These are phyloP conservation scores for Disparrhopalites patrizii DNA, from an alignment of 2,888 invertebrate species.

Conservation along the genomic window DNA sequence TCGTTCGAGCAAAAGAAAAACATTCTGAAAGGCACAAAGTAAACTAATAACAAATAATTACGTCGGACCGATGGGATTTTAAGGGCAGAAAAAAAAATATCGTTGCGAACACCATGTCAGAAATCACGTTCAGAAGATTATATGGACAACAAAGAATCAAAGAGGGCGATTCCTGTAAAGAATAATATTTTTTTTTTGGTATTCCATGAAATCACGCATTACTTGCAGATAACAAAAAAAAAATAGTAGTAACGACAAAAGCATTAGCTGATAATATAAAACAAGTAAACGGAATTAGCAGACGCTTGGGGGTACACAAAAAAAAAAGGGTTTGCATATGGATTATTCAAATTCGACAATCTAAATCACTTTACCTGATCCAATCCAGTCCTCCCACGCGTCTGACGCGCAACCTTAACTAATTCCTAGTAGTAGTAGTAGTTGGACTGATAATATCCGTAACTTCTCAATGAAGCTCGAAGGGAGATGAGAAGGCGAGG, in stretches of 20 bases:
- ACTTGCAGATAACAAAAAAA: not conserved
- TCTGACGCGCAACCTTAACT: too few relatives aligned
- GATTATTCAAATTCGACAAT: constrained; percentile 18
- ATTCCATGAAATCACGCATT: not conserved
- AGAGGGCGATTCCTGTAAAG: not conserved
- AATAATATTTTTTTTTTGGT: not conserved
- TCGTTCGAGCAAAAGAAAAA: too few relatives aligned
- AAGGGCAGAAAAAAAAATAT: too few relatives aligned
- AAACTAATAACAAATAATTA: too few relatives aligned
- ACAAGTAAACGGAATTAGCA: not conserved
- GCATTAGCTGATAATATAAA: not conserved
- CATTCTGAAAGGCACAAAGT: too few relatives aligned
- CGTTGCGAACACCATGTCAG: too few relatives aligned
- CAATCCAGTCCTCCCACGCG: constrained; percentile 22
- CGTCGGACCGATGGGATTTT: too few relatives aligned
- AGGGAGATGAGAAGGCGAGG: not conserved
- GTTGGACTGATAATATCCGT: not conserved
- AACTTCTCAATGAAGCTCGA: not conserved
- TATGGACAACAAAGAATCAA: not conserved
- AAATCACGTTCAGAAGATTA: too few relatives aligned
- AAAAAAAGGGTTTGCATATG: constrained; percentile 13
- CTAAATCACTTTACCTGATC: constrained; percentile 11
- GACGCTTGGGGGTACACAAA: not conserved
- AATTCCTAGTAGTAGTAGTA: too few relatives aligned
- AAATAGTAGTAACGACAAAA: not conserved